phyloP scores from a whole-genome alignment of 2,797 vertebrate genomes.

The Poecile montanus region DNA sequence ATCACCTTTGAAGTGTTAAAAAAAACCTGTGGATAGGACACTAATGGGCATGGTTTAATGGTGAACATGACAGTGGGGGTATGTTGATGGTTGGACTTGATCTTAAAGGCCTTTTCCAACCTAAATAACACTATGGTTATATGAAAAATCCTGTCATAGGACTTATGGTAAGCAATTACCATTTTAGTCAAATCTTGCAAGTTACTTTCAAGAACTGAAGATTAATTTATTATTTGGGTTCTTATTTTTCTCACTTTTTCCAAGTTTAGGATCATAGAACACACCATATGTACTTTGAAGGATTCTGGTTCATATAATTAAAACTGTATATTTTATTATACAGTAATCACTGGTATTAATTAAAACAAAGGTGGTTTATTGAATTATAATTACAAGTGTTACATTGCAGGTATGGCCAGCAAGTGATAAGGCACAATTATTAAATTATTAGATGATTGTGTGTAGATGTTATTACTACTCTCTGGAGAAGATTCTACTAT shows the following conservation, averaged over 20 bases:
- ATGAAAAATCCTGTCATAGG: neutral
- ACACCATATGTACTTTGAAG: neutral
- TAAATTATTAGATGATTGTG: neutral
- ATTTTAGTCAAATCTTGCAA: neutral
- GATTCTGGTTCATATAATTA: neutral
- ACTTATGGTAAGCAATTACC: neutral
- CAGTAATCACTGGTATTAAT: neutral
- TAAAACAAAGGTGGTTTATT: neutral
- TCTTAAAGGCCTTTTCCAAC: neutral
- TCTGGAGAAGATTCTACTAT: neutral
- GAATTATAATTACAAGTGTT: neutral
- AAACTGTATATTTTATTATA: neutral
- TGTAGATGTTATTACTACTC: neutral
- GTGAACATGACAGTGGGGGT: accelerated
- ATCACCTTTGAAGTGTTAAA: neutral
- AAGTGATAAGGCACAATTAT: neutral
- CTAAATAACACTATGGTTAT: neutral
- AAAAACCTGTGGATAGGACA: neutral
- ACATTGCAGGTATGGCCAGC: neutral
- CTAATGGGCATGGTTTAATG: neutral
- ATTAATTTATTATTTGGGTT: neutral
- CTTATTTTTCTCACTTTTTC: neutral
- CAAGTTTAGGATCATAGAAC: neutral
- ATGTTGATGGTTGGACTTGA: neutral
- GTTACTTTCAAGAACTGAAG: neutral